Conservation (phyloP, 1,140 invertebrate species). For the Drosophila pruinosa region DNA sequence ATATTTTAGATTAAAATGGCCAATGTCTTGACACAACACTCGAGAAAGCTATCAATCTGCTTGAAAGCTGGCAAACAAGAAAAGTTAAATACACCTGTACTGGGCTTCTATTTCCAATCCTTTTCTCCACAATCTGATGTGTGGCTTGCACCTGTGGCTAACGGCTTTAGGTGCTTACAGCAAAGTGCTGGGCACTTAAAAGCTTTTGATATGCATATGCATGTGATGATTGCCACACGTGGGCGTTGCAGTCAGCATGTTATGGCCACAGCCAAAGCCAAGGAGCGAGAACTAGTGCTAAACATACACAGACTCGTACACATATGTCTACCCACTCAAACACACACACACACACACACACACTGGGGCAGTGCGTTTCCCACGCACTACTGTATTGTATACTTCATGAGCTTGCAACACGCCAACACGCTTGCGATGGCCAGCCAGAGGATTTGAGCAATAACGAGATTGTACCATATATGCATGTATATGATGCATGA, state of each 20-base stretch:
- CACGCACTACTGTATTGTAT: neutral
- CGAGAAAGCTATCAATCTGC: neutral
- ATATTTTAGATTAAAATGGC: too few species aligned
- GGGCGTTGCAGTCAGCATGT: conserved; percentile 9
- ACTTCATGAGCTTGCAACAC: conserved; percentile 9
- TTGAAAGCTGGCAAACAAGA: neutral
- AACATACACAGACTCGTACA: conserved; percentile 7
- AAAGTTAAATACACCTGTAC: too few species aligned
- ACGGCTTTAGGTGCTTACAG: conserved; percentile 50
- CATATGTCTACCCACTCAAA: neutral
- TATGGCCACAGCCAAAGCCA: neutral
- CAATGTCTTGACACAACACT: too few species aligned
- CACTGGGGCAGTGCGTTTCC: neutral
- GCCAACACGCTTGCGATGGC: neutral
- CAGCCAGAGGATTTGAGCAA: conserved; percentile 47
- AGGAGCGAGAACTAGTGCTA: neutral
- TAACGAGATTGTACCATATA: conserved; percentile 60
- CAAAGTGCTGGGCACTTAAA: conserved; percentile 54
- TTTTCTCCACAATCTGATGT: neutral
- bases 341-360: neutral
- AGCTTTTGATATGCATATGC: conserved; percentile 48
- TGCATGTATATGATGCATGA: conserved; percentile 45
- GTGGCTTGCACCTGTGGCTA: conserved; percentile 25
- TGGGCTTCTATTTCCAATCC: neutral
- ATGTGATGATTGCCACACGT: conserved; percentile 22